These are phyloP conservation scores for Halyomorpha halys DNA, from an alignment of 1,140 invertebrate species.

Conservation along the genomic window DNA sequence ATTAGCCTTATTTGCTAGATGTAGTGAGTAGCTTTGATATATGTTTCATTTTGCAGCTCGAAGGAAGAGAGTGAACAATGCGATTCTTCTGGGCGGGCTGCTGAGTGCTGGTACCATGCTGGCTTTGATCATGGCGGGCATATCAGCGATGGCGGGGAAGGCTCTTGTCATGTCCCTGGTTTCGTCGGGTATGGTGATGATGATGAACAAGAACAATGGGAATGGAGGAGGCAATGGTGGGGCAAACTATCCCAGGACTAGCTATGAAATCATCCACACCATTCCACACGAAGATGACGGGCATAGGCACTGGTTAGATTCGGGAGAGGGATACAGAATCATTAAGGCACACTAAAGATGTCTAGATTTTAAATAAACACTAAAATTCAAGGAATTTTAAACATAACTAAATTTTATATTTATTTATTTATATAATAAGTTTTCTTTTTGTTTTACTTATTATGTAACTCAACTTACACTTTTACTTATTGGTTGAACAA, in stretches of 20 bases:
- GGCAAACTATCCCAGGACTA: not conserved
- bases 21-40: too few species aligned
- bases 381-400: too few species aligned
- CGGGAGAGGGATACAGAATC: not conserved
- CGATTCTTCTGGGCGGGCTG: not conserved
- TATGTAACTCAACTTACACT: too few species aligned
- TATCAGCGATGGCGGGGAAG: not conserved
- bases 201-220: not conserved
- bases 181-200: not conserved
- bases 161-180: not conserved
- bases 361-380: too few species aligned
- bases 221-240: not conserved
- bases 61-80: not conserved
- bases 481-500: too few species aligned
- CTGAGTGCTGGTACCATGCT: not conserved
- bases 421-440: too few species aligned
- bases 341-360: not conserved
- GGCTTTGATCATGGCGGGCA: not conserved
- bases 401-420: too few species aligned
- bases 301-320: not conserved
- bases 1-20: too few species aligned
- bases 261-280: conserved; percentile 1
- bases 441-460: too few species aligned
- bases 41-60: not conserved
- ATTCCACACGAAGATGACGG: not conserved